A percentile compares a stretch with the other conserved stretches of the same genome.
These are phyloP conservation scores for Edolisoma coerulescens DNA, from an alignment of 2,113 vertebrate species.

Conservation along the genomic window DNA sequence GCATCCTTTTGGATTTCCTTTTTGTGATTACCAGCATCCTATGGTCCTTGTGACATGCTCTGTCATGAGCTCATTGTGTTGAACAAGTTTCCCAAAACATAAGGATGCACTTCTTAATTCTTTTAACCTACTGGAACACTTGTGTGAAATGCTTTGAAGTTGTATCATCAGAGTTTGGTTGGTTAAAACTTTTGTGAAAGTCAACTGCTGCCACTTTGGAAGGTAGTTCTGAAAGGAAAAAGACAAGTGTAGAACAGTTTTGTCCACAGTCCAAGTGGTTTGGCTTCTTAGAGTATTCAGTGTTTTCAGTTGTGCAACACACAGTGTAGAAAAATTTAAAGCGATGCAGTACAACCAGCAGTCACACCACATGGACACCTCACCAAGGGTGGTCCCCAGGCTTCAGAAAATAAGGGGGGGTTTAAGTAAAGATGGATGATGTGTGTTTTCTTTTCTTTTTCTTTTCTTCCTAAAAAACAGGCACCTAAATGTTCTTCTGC, in stretches of 20 bases:
- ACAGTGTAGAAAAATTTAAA: neutral
- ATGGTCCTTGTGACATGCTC: neutral
- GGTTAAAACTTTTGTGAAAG: neutral
- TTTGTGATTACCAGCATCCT: neutral
- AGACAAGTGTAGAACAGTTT: neutral
- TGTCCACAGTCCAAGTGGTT: neutral
- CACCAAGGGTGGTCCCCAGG: neutral
- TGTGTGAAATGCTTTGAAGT: neutral
- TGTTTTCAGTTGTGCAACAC: neutral
- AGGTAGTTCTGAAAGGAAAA: neutral
- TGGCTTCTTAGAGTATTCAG: neutral
- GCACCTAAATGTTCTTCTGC: neutral
- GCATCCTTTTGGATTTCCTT: neutral
- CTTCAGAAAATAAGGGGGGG: neutral
- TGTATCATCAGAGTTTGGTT: neutral
- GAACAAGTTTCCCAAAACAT: neutral
- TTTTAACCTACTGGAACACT: neutral
- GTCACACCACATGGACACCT: neutral
- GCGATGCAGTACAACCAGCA: neutral
- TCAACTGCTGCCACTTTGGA: neutral
- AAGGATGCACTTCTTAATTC: neutral
- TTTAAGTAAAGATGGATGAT: neutral
- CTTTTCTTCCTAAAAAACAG: rapidly evolving
- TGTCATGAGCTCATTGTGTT: neutral
- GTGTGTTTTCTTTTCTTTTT: neutral